Conservation (phyloP, 64 coral and sea anemone species). For the Cladopsammia gracilis region DNA sequence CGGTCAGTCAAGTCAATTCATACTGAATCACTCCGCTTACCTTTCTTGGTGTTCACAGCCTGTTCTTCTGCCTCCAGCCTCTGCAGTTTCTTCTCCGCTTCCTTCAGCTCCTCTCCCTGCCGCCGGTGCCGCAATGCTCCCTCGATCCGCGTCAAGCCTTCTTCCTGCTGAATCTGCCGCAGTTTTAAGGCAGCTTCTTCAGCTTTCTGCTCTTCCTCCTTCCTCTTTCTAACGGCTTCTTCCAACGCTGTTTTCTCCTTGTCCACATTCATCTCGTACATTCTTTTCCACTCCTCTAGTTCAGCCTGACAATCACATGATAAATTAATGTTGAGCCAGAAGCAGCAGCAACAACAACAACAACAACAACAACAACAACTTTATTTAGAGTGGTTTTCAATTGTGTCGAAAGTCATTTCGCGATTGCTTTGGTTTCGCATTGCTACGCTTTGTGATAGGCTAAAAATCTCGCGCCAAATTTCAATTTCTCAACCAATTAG, state of each 20-base stretch:
- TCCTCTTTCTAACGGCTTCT: constrained; percentile 19
- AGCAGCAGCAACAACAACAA: too few species aligned
- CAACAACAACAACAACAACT: too few species aligned
- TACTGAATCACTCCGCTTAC: neutral
- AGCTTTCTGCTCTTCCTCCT: constrained; percentile 44
- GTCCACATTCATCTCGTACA: constrained; percentile 44
- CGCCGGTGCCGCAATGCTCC: constrained; percentile 25
- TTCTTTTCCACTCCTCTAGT: constrained; percentile 42
- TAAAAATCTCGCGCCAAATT: too few species aligned
- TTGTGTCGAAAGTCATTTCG: too few species aligned
- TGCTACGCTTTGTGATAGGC: too few species aligned
- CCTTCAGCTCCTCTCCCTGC: constrained; percentile 45
- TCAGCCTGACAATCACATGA: constrained; percentile 36
- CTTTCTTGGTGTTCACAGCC: constrained; percentile 44
- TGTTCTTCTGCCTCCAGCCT: constrained; percentile 53
- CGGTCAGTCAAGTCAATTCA: neutral
- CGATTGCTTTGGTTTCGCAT: too few species aligned
- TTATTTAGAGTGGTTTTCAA: too few species aligned
- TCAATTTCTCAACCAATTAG: too few species aligned
- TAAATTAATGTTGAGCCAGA: too few species aligned
- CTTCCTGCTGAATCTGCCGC: constrained; percentile 54
- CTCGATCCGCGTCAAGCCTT: constrained; percentile 33
- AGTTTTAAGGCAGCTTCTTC: constrained; percentile 25
- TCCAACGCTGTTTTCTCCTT: constrained; percentile 52
- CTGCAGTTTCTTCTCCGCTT: constrained; percentile 55